Base-by-base conservation (phyloP, 2,113 vertebrate species). In the Neolamprologus modestus region DNA sequence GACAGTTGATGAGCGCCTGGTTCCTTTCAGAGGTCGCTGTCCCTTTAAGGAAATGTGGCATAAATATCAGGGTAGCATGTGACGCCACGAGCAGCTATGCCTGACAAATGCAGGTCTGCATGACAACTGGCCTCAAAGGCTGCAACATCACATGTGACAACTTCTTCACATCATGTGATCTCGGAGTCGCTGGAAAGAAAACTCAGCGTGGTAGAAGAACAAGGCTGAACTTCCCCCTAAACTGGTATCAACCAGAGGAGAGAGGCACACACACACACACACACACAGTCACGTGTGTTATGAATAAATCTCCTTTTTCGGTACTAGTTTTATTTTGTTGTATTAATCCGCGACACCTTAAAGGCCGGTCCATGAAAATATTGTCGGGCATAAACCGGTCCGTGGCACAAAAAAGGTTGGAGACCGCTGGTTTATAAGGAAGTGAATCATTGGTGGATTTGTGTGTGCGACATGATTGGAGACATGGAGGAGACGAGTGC, bases 331-430 rank as follows among this genome's bases (percentile, higher is more conserved):
- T 37, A 37, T 37, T 37, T 37, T 37, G 37, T 1, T 37, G 4
- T 37, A 37, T 37, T 37, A 11, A 37, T 37, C 37, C 4, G 4
- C 37, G 37, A 40, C 37, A 40, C 37, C 37, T 40, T 11, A 40
- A 40, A 40, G 37, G 37, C 37, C 9, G 1, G 10, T 40, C 37
- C 37, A 3, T 11, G 37, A 40, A 40, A 40, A 5, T 40, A 40
- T 11, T 40, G 37, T 40, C 9, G 9, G 37, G 37, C 37, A 37
- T 37, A 37, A 37, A 37, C 35, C 9, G 35, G 37, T 37, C 37
- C 37, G 37, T 37, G 37, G 37, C 0, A 0, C 37, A 0, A 40
- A 40, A 40, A 40, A 40, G 37, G 37, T 5, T 40, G 37, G 37
- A 40, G 37, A 40, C 37, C 10, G 4, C 37, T 40, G 10, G 10